Evolutionary conservation across 2,113 vertebrate species (phyloP), one percentile per base, ranked within the genome.

Genomic region (Periophthalmus modestus): DNA sequence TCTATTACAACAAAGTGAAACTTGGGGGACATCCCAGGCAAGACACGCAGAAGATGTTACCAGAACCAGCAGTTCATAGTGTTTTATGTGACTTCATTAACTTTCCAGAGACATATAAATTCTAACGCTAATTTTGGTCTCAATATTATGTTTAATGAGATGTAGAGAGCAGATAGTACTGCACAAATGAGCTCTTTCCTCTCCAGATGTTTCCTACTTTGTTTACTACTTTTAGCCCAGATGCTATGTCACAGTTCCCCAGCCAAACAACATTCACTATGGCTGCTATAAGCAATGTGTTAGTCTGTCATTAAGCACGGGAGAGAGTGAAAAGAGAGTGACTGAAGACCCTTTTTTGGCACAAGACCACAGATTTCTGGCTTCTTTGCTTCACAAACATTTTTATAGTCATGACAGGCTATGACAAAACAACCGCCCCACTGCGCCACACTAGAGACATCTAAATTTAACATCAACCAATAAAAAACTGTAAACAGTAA

Each of bases 311-410:
- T 89, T 91, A 91, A 7, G 7, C 43, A 19, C 19, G 19, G 50
- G 52, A 55, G 52, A 55, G 52, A 55, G 52, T 55, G 3, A 11
- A 58, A 67, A 78, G 14, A 58, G 71, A 80, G 77, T 71, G 77
- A 89, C 67, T 62, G 82, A 90, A 82, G 89, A 85, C 80, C 84
- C 77, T 84, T 84, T 85, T 90, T 90, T 84, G 88, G 89, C 87
- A 79, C 87, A 2, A 76, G 61, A 89, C 88, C 82, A 77, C 89
- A 82, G 71, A 79, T 87, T 75, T 85, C 76, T 82, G 79, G 84
- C 62, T 79, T 89, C 88, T 93, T 93, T 87, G 80, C 87, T 89
- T 92, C 79, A 89, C 91, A 93, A 91, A 93, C 88, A 93, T 92
- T 92, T 94, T 93, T 92, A 92, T 85, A 90, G 85, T 84, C 84